Evolutionary conservation across 2,888 invertebrate genomes (phyloP).

Genomic region (Nomada lathburiana): DNA sequence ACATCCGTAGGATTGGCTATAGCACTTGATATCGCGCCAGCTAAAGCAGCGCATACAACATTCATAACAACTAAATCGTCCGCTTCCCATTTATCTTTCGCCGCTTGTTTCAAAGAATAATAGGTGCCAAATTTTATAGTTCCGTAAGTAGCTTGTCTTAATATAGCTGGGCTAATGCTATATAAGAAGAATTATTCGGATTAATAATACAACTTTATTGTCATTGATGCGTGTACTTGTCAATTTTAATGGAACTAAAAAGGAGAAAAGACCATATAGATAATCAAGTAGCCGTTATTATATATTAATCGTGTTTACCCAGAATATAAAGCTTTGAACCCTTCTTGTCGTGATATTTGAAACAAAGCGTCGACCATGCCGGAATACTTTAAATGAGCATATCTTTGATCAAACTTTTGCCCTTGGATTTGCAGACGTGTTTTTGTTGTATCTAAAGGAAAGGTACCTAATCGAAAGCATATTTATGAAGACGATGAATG

Average conservation of each 20-base stretch:
- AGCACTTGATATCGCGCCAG: constrained; percentile 96
- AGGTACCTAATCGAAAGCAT: constrained; percentile 89
- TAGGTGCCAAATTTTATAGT: constrained; percentile 98
- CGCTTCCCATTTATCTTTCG: constrained; percentile 82
- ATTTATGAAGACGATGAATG: not conserved
- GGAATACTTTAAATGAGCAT: constrained; percentile 91
- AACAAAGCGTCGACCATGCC: constrained; percentile 97
- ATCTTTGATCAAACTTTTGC: constrained; percentile 91
- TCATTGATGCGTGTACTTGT: not conserved
- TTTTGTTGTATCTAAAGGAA: constrained; percentile 98
- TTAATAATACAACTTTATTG: not conserved
- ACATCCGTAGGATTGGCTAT: constrained; percentile 98
- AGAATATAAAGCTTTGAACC: constrained; percentile 93
- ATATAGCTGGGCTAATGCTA: constrained; percentile 96
- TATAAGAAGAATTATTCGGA: constrained; percentile 43
- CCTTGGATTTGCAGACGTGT: constrained; percentile 97
- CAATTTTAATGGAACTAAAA: not conserved
- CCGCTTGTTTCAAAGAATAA: constrained; percentile 92
- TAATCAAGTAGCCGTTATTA: not conserved
- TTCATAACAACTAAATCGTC: constrained; percentile 85
- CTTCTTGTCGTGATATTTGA: constrained; percentile 94
- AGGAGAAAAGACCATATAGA: not conserved
- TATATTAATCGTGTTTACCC: constrained; percentile 87
- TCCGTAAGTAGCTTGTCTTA: constrained; percentile 97
- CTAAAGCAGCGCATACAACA: constrained; percentile 92